Base-by-base conservation (phyloP, 1,140 invertebrate species). In the Philotrypesis tridentata region DNA sequence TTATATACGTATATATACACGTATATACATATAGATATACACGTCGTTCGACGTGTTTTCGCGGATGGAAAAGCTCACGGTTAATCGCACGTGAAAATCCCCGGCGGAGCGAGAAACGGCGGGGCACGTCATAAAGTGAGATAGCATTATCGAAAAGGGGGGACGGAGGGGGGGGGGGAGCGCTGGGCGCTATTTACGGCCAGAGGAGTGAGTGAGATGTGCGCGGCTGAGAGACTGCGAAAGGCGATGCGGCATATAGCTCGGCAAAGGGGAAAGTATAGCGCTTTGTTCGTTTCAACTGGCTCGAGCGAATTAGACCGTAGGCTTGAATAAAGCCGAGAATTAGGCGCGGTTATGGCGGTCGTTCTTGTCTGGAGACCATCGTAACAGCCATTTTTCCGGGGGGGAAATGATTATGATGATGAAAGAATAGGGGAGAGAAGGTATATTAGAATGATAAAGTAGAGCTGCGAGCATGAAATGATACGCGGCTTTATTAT, bases 1-100 rank as follows among this genome's bases (percentile, higher is more conserved):
- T n/a, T n/a, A n/a, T n/a, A n/a, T n/a, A n/a, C n/a, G n/a, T n/a
- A n/a, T n/a, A n/a, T n/a, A n/a, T n/a, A n/a, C n/a, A n/a, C n/a
- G n/a, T n/a, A n/a, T n/a, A n/a, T n/a, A n/a, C n/a, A n/a, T n/a
- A n/a, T n/a, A n/a, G n/a, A n/a, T n/a, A 37, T 37, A 37, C 9
- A 37, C 9, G 33, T 29, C 43, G 60, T 81, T 67, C 75, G 33
- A 37, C n/a, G 65, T 29, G 25, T 23, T 65, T 23, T 21, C 25
- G 63, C 12, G 33, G 37, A 8, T 48, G 48, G 8, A 48, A 61
- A 68, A 81, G 12, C 14, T 73, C 37, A 9, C 2, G 40, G 70
- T 33, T 67, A 74, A 80, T 61, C 77, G 68, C 31, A 61, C 9
- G 68, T 79, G 9, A 79, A 79, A 79, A 79, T 79, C 23, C 55